Base-by-base conservation (phyloP, 2,888 invertebrate genomes). In the Yponomeuta plumbellus region DNA sequence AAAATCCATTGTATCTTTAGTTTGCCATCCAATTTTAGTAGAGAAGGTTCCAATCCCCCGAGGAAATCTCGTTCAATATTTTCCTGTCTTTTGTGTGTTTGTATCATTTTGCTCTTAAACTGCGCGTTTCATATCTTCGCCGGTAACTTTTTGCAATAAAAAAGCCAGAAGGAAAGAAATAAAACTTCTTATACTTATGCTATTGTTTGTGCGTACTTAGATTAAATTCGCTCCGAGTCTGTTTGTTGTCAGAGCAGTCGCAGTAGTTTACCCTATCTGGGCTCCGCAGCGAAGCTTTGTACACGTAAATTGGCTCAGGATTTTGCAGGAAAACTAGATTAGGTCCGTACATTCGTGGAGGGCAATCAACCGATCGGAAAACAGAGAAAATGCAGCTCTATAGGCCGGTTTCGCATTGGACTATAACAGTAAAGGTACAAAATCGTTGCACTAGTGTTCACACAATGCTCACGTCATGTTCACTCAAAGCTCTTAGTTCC, bases 51-150 rank as follows among this genome's bases (percentile, higher is more conserved):
- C 79, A 80, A 83, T 81, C 76, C 86, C 80, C 85, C 65, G 70
- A 82, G 83, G 85, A 84, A 86, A 86, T 84, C 80, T 78, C 67
- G 74, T 74, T 80, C 82, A 80, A 85, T 84, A 83, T 83, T 80
- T 83, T 78, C 77, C 71, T 70, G 70, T 75, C 71, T 76, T 79
- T 80, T 75, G 76, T 82, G 80, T 81, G 79, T 80, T 79, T 61
- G 66, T 67, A 59, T 67, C 67, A 61, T 65, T 52, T 52, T 17
- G 13, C 44, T 52, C 44, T 17, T 52, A 52, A 52, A 52, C 44
- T 52, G 44, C 17, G 13, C 44, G 44, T 52, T 52, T 52, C 44
- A 52, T 52, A 52, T 52, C 44, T 52, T 52, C 44, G 44, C 44
- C 44, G 17, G 44, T 52, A 17, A 52, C 44, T 52, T 52, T 52